A percentile compares a stretch with the other conserved stretches of the same genome.
phyloP scores from a whole-genome alignment of 2,797 vertebrate genomes.

The Lemur catta region DNA sequence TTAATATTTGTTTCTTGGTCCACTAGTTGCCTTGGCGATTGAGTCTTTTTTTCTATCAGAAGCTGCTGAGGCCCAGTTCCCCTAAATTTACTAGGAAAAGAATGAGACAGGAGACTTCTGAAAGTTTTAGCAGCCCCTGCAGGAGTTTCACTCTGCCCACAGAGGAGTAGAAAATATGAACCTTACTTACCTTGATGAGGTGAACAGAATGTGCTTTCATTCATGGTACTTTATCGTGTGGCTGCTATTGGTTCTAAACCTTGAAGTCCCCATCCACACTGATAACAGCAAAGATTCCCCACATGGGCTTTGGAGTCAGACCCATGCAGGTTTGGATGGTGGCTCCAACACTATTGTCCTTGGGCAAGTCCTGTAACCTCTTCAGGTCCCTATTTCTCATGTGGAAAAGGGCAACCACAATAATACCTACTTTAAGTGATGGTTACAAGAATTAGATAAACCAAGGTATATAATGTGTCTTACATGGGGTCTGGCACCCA shows the following conservation, averaged over 20 bases:
- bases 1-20: not conserved
- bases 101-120: not conserved
- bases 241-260: not conserved
- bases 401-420: not conserved
- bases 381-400: not conserved
- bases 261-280: not conserved
- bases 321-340: not conserved
- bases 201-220: not conserved
- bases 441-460: not conserved
- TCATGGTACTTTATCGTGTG: not conserved
- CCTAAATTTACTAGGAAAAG: not conserved
- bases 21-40: not conserved
- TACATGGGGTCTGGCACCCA: not conserved
- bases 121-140: not conserved
- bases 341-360: not conserved
- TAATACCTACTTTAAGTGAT: not conserved
- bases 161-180: not conserved
- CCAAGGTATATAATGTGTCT: not conserved
- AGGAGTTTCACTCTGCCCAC: not conserved
- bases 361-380: not conserved
- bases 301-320: not conserved
- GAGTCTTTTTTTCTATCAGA: not conserved
- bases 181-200: not conserved
- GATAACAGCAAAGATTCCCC: not conserved
- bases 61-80: not conserved